These are phyloP conservation scores for Astropecten irregularis DNA, from an alignment of 53 echinoderm and acorn worm genomes.

Conservation along the genomic window DNA sequence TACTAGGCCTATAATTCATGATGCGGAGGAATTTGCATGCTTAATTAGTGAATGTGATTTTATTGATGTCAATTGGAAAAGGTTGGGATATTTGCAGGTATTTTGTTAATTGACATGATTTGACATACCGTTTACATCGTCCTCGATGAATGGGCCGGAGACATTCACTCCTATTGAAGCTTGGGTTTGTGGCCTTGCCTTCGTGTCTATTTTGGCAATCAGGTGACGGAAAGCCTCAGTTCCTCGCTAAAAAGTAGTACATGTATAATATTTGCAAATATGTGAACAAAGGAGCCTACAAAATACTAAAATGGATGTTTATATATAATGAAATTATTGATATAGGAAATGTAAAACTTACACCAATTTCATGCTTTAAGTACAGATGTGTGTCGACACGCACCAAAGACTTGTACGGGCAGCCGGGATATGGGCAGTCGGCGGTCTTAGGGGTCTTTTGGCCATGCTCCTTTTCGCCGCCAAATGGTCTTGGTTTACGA, in stretches of 20 bases:
- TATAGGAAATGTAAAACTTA: not conserved
- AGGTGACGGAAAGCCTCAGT: not conserved
- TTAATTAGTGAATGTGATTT: no score
- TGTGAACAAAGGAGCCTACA: not conserved
- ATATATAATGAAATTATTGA: not conserved
- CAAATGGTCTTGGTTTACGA: not conserved
- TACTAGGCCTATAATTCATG: no score
- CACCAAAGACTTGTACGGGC: not conserved
- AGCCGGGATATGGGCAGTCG: slow-evolving; percentile 13
- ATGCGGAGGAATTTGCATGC: no score
- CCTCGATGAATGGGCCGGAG: not conserved
- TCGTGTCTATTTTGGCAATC: not conserved
- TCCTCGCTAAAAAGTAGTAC: not conserved
- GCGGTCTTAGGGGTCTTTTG: not conserved
- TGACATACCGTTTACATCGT: not conserved
- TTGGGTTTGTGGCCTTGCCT: not conserved
- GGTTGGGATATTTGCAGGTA: no score
- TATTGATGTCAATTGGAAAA: no score
- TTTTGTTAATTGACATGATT: no score
- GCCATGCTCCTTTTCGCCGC: not conserved
- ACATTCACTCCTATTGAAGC: not conserved
- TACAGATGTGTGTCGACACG: not conserved
- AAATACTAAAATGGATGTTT: not conserved
- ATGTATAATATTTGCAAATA: not conserved
- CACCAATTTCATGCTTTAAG: not conserved